phyloP scores from a whole-genome alignment of 2,888 invertebrate species.

The Julus scandinavius region DNA sequence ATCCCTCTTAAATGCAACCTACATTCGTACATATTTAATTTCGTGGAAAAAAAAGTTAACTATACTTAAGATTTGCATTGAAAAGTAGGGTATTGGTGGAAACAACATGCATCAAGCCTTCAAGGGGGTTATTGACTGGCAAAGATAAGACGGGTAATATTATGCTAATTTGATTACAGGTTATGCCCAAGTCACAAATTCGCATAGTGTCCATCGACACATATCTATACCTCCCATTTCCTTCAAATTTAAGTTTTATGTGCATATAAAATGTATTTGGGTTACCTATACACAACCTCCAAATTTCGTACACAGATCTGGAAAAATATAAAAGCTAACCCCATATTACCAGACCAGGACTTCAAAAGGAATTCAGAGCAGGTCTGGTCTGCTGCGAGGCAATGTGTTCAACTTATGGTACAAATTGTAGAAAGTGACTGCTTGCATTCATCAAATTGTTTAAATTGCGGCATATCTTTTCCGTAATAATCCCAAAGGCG shows the following conservation, averaged over 20 bases:
- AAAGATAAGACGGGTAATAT: not conserved
- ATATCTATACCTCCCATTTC: not conserved
- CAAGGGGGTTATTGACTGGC: not conserved
- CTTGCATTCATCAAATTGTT: conserved; percentile 4
- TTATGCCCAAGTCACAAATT: not conserved
- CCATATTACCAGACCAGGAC: not conserved
- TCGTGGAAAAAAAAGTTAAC: not conserved
- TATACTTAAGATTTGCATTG: no score
- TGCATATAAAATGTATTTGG: conserved; percentile 11
- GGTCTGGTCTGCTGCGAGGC: not conserved
- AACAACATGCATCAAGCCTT: not conserved
- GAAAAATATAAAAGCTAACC: not conserved
- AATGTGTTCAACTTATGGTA: not conserved
- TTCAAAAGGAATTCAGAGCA: conserved; percentile 1
- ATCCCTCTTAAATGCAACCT: not conserved
- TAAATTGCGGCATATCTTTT: not conserved
- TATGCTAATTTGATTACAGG: not conserved
- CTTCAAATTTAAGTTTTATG: not conserved
- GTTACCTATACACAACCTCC: not conserved
- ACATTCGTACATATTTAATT: not conserved
- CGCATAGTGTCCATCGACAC: not conserved
- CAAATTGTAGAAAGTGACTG: not conserved
- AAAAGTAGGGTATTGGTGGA: not conserved
- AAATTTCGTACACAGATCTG: not conserved
- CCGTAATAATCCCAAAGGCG: not conserved